Conservation (phyloP, 2,113 vertebrate genomes). For the Octodon degus region DNA sequence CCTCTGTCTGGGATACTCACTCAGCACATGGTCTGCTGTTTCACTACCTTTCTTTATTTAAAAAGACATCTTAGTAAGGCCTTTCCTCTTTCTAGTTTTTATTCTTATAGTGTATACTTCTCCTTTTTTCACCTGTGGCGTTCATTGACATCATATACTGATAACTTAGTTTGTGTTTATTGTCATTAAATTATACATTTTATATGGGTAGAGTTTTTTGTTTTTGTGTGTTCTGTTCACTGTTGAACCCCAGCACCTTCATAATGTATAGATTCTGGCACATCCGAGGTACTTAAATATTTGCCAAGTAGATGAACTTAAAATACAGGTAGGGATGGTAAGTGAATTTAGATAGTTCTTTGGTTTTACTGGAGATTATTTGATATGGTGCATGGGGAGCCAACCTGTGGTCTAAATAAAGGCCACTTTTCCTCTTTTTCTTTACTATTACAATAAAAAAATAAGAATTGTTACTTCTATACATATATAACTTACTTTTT, state of each 20-base stretch:
- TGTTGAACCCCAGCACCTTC: neutral
- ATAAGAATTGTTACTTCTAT: neutral
- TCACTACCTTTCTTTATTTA: neutral
- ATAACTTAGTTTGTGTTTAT: neutral
- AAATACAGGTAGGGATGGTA: neutral
- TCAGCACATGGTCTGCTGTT: neutral
- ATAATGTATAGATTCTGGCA: neutral
- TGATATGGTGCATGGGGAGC: neutral
- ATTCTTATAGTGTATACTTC: neutral
- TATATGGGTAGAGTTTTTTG: neutral
- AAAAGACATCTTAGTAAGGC: neutral
- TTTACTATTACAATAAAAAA: neutral
- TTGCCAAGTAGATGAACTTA: neutral
- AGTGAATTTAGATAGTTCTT: neutral
- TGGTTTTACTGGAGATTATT: conserved; percentile 7
- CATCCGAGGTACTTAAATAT: neutral
- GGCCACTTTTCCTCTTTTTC: neutral
- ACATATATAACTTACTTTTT: neutral
- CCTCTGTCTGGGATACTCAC: neutral
- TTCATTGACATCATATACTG: neutral
- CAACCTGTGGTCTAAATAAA: neutral
- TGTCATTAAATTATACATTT: neutral
- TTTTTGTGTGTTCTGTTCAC: neutral
- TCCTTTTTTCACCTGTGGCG: neutral
- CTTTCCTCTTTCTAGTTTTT: neutral